Base-by-base conservation (phyloP, 2,797 vertebrate species). In the Rhinella marina region DNA sequence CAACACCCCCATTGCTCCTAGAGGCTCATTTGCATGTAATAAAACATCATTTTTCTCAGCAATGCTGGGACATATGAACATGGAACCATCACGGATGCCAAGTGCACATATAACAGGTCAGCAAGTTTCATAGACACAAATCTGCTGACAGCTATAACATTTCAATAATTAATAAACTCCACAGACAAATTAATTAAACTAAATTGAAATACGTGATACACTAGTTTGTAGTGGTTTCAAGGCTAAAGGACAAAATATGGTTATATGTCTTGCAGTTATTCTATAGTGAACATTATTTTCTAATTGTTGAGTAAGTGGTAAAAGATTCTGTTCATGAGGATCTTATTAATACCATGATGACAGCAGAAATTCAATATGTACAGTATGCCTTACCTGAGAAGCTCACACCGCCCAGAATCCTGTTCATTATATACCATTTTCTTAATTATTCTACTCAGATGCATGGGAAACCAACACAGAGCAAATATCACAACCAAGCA, bases 401-500 rank as follows among this genome's bases (percentile, higher is more conserved):
- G 93, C 82, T 99, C 98, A 92, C 98, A 99, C 87, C 98, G 96
- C 48, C 82, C 90, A 6, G 83, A 90, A 62, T 98, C 96, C 2
- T 32, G 52, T 85, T 93, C 91, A 16, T 91, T 54, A 80, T 98
- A 97, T 27, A 96, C 90, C 27, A 91, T 95, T 93, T 94, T 96
- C 94, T 98, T 99, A 85, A 99, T 93, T 90, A 99, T 96, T 90
- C 98, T 95, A 90, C 97, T 97, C 88, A 99, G 93, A 90, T 99
- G 98, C 87, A 99, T 94, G 48, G 98, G 98, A 91, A 99, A 97
- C 98, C 98, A 99, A 94, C 98, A 99, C 32, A 99, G 96, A 77
- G 97, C 98, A 91, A 99, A 99, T 91, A 99, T 98, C 81, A 99
- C 95, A 3, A 99, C 98, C 56, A 99, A 94, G 91, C 97, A 99